A percentile compares a stretch with the other conserved stretches of the same genome.
These are phyloP conservation scores for Periophthalmodon schlosseri DNA, from an alignment of 2,113 vertebrate species.

Conservation along the genomic window DNA sequence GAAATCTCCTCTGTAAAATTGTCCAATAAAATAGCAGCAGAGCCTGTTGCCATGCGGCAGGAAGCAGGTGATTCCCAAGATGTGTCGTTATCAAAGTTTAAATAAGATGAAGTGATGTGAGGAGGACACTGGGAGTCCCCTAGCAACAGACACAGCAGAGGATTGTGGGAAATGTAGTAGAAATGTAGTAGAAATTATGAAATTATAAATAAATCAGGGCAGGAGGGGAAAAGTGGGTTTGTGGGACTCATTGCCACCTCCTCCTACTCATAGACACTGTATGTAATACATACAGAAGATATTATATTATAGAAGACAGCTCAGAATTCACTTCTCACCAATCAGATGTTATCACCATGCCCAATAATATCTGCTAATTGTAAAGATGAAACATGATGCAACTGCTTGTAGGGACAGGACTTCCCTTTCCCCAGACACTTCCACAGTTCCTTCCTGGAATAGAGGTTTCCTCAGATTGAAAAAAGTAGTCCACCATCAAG, in stretches of 20 bases:
- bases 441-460: neutral
- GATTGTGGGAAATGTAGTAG: conserved; percentile 1
- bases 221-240: neutral
- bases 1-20: neutral
- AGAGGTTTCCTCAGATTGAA: neutral
- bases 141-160: conserved; percentile 3
- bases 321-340: neutral
- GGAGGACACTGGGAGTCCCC: conserved; percentile 1
- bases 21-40: conserved; percentile 1
- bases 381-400: too few species aligned
- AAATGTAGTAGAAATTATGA: neutral
- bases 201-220: neutral
- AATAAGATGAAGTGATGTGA: neutral
- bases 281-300: neutral
- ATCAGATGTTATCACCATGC: too few species aligned
- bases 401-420: neutral
- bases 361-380: too few species aligned
- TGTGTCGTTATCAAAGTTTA: conserved; percentile 8
- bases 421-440: neutral
- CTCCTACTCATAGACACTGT: neutral
- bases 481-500: too few species aligned
- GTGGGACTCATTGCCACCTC: neutral
- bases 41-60: conserved; percentile 2
- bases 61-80: conserved; percentile 3
- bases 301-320: neutral